phyloP scores from a whole-genome alignment of 2,797 vertebrate species.

The Kryptolebias ocellatus region DNA sequence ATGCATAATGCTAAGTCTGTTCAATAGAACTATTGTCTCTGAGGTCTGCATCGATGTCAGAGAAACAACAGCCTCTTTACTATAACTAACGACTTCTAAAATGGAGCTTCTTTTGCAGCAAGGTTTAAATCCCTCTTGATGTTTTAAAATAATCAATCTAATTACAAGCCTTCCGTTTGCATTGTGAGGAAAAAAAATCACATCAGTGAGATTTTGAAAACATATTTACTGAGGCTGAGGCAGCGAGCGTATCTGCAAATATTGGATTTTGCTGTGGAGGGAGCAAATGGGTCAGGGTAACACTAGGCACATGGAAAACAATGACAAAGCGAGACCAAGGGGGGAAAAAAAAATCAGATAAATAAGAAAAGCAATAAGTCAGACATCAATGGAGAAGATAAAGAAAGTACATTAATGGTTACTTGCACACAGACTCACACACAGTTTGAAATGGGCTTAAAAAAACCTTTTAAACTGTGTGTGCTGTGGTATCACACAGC shows the following conservation, averaged over 20 bases:
- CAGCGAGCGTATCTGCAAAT: conserved; percentile 71
- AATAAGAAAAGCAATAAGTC: conserved; percentile 67
- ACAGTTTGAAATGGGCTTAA: conserved; percentile 19
- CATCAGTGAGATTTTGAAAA: conserved; percentile 74
- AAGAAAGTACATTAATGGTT: conserved; percentile 41
- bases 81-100: conserved; percentile 52
- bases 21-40: conserved; percentile 60
- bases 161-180: conserved; percentile 74
- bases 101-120: conserved; percentile 52
- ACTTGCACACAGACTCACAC: conserved; percentile 15
- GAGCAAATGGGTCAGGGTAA: conserved; percentile 75
- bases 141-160: conserved; percentile 75
- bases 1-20: conserved; percentile 74
- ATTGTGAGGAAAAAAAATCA: conserved; percentile 54
- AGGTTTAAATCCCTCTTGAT: conserved; percentile 55
- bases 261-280: conserved; percentile 72
- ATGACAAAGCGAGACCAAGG: conserved; percentile 54
- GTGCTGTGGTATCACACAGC: conserved; percentile 9
- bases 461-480: conserved; percentile 20
- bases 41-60: conserved; percentile 51
- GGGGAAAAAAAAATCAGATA: conserved; percentile 41
- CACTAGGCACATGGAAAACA: conserved; percentile 68
- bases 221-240: conserved; percentile 74
- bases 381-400: conserved; percentile 54
- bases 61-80: conserved; percentile 62